Evolutionary conservation across 2,113 vertebrate species (phyloP).

Genomic region (Bufo bufo): DNA sequence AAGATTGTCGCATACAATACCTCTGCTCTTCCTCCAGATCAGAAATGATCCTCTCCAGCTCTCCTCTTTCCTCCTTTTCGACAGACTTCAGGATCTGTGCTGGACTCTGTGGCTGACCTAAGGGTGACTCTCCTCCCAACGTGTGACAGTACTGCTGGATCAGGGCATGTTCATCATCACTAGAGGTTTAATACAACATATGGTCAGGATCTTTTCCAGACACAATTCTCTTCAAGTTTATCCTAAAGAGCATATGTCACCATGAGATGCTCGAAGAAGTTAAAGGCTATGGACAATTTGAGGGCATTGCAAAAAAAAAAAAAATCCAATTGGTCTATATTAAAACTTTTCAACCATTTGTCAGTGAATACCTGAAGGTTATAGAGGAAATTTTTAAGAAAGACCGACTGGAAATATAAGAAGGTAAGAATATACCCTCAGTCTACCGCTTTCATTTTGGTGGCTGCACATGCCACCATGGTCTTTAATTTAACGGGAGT

Average conservation of each 20-base stretch:
- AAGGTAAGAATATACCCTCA: no score
- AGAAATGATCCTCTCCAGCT: slow-evolving; percentile 88
- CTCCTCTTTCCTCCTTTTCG: slow-evolving; percentile 89
- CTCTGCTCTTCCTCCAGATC: slow-evolving; percentile 96
- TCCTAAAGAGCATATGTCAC: not conserved
- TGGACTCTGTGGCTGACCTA: slow-evolving; percentile 93
- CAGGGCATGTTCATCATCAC: slow-evolving; percentile 94
- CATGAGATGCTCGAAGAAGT: not conserved
- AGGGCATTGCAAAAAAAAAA: no score
- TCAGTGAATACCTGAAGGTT: no score
- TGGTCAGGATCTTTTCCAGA: not conserved
- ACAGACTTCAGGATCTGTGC: slow-evolving; percentile 94
- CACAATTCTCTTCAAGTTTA: not conserved
- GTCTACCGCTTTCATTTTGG: no score
- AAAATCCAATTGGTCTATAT: no score
- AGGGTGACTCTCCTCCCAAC: slow-evolving; percentile 87
- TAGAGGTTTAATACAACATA: slow-evolving; percentile 61
- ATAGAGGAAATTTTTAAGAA: no score
- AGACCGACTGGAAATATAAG: no score
- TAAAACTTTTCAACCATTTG: no score
- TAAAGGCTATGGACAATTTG: not conserved
- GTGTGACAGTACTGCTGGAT: slow-evolving; percentile 98
- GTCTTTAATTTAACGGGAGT: no score
- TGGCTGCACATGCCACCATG: no score
- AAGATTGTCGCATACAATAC: slow-evolving; percentile 70